Base-by-base conservation (phyloP, 2,888 invertebrate species). In the Elaeidobius kamerunicus region DNA sequence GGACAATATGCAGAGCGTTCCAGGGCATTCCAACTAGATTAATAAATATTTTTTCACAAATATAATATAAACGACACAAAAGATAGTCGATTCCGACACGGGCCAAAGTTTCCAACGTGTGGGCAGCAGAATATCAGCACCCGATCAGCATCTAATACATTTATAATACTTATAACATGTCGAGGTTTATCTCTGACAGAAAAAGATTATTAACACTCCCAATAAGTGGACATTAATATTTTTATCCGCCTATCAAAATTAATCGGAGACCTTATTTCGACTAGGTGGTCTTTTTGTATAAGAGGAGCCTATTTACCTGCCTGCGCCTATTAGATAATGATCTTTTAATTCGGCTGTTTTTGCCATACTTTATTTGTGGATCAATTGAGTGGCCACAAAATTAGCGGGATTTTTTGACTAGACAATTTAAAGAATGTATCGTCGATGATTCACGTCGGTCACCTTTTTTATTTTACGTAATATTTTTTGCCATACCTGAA, bases 221-320 rank as follows among this genome's bases (percentile, higher is more conserved):
- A 43, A 36, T 50, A 42, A 43, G 36, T 28, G 50, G 35, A 43
- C 50, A 41, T 41, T 48, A 48, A 41, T 48, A 48, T 30, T 23
- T 41, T 48, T 48, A 47, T 28, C 47, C 19, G 18, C 40, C 32
- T 40, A 15, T 47, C 35, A 32, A 41, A 39, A 34, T 23, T 48
- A 41, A 48, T 48, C 20, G 40, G 35, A 35, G 9, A 35, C 20
- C 38, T 35, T 28, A 36, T 36, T 50, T 50, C 50, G 28, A 50
- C 50, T 17, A 27, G 50, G 50, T 50, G 50, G 50, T 50, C 50
- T 23, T 42, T 48, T 48, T 47, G 9, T 27, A 9, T 27, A 9
- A 27, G 5, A 7, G 11, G 11, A 27, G 27, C 27, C 11, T 27
- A 9, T 27, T 11, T 27, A 7, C 5, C 11, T 27, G 5, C 27